Conservation (phyloP, 2,113 vertebrate species). For the Leptobrachium ailaonicum region DNA sequence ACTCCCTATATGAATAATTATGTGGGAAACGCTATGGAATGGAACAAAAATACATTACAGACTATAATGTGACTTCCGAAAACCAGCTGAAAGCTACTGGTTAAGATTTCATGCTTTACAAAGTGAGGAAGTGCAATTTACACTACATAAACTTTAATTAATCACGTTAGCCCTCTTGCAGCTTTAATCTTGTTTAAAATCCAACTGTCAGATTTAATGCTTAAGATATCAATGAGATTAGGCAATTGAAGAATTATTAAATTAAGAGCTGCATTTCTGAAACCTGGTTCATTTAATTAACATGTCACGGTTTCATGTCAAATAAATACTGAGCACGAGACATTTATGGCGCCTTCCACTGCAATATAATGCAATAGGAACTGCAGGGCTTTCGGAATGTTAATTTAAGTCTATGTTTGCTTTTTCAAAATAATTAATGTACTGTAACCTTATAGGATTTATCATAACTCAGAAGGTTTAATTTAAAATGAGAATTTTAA, state of each 20-base stretch:
- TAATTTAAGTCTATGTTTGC: not conserved
- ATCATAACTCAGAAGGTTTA: no score
- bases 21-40: no score
- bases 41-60: no score
- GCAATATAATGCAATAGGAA: constrained; percentile 1
- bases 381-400: not conserved
- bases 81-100: not conserved
- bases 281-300: constrained; percentile 45
- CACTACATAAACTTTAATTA: constrained; percentile 45
- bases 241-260: constrained; percentile 46
- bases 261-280: constrained; percentile 40
- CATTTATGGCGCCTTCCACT: not conserved
- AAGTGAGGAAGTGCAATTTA: constrained; percentile 17
- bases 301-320: constrained; percentile 38
- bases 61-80: no score
- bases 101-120: constrained; percentile 12
- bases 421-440: not conserved
- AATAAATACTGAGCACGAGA: constrained; percentile 17
- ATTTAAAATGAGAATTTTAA: no score
- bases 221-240: constrained; percentile 45
- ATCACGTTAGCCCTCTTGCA: constrained; percentile 35
- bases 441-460: no score
- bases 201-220: constrained; percentile 45
- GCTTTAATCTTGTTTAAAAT: constrained; percentile 47
- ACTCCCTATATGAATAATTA: no score